Conservation (phyloP, 2,113 vertebrate genomes). For the Pelodiscus sinensis region DNA sequence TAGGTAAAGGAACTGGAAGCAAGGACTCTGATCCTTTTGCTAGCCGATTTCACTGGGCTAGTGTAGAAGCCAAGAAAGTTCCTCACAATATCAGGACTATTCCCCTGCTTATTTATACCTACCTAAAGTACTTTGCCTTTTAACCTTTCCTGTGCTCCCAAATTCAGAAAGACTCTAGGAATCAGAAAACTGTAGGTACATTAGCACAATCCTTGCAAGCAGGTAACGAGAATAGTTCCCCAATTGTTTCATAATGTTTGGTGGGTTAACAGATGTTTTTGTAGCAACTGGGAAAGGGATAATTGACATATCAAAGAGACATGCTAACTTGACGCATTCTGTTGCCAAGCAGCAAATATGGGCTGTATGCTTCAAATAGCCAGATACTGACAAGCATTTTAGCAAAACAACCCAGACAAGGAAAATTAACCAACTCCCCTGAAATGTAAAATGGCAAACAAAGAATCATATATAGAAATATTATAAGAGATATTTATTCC, state of each 20-base stretch:
- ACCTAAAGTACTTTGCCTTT: background rate
- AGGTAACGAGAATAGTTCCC: background rate
- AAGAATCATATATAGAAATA: background rate
- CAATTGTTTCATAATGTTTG: background rate
- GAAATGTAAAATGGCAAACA: background rate
- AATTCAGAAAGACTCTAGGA: background rate
- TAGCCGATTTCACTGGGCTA: too few species aligned
- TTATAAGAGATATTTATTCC: background rate
- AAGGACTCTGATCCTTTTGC: too few species aligned
- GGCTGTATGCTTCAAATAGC: background rate
- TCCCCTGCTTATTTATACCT: too few species aligned
- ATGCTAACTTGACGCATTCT: background rate
- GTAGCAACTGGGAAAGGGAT: background rate
- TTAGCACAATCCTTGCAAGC: background rate
- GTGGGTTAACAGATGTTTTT: background rate
- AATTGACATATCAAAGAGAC: background rate
- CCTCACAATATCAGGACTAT: too few species aligned
- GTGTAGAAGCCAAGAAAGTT: too few species aligned
- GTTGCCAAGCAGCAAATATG: background rate
- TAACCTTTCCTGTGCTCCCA: background rate
- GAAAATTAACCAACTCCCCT: background rate
- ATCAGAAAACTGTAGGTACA: background rate
- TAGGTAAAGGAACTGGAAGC: too few species aligned
- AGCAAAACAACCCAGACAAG: background rate
- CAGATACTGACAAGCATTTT: background rate